Conservation (phyloP, 2,113 vertebrate genomes). For the Loxodonta africana region DNA sequence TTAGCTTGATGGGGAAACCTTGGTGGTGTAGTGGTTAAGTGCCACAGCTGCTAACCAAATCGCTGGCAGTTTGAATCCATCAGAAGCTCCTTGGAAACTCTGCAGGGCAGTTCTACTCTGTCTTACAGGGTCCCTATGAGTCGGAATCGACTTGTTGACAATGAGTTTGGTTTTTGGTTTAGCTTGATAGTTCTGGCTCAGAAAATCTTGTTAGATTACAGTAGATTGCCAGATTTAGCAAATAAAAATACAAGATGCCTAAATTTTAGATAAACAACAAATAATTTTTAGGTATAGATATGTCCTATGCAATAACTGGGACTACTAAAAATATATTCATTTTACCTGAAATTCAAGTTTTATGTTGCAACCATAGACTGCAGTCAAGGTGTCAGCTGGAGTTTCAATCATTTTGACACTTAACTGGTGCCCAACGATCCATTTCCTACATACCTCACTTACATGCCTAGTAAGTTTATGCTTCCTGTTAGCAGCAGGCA, state of each 20-base stretch:
- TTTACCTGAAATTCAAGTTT: slow-evolving; percentile 28
- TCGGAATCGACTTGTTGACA: no score
- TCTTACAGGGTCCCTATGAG: no score
- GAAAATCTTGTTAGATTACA: neutral
- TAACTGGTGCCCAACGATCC: neutral
- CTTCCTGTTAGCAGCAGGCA: neutral
- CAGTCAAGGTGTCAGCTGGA: neutral
- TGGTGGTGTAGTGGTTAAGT: no score
- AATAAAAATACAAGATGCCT: neutral
- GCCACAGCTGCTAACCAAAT: no score
- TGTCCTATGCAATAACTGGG: neutral
- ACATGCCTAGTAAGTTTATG: neutral
- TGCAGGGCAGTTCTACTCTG: no score
- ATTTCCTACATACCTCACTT: neutral
- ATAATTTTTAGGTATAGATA: neutral
- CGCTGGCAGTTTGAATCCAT: no score
- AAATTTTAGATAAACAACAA: slow-evolving; percentile 7
- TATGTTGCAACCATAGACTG: neutral
- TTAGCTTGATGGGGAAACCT: neutral
- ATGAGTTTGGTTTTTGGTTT: neutral
- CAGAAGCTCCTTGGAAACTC: no score
- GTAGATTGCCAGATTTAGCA: neutral
- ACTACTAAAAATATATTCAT: neutral
- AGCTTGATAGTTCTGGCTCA: neutral
- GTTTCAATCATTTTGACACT: neutral